Evolutionary conservation across 2,888 invertebrate species (phyloP).

Genomic region (Carpatolechia fugitivella): DNA sequence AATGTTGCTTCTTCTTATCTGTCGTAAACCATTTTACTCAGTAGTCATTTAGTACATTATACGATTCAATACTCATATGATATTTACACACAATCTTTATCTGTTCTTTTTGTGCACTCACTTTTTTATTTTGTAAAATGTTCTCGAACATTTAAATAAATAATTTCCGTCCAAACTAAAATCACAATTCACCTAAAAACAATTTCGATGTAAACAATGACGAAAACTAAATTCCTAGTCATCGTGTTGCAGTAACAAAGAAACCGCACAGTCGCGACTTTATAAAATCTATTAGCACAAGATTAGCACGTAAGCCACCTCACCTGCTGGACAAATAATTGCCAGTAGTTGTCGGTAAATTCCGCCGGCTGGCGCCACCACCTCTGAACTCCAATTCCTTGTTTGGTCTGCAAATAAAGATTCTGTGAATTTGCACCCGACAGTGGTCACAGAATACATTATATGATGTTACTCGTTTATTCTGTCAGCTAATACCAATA

Average conservation of each 20-base stretch:
- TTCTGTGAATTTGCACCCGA: constrained; percentile 24
- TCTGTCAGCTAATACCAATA: constrained; percentile 7
- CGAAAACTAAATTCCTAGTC: constrained; percentile 22
- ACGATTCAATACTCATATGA: background rate
- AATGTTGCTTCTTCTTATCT: constrained; percentile 1
- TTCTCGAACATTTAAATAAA: background rate
- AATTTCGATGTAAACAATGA: background rate
- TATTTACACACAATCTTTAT: background rate
- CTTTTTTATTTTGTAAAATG: background rate
- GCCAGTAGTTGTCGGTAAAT: constrained; percentile 29
- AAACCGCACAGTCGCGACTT: constrained; percentile 22
- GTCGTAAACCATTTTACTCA: background rate
- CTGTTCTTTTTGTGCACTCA: background rate
- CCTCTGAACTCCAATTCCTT: constrained; percentile 38
- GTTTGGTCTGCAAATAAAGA: constrained; percentile 32
- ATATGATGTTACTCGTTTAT: constrained; percentile 1
- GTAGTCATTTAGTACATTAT: background rate
- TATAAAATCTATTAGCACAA: constrained; percentile 42
- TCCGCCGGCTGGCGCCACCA: constrained; percentile 30
- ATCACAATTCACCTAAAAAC: background rate
- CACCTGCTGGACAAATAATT: constrained; percentile 31
- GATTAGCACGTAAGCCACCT: constrained; percentile 35
- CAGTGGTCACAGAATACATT: background rate
- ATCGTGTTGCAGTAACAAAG: constrained; percentile 22
- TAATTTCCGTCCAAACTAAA: background rate